Evolutionary conservation across 1,140 invertebrate species (phyloP).

Genomic region (Neocloeon triangulifer): DNA sequence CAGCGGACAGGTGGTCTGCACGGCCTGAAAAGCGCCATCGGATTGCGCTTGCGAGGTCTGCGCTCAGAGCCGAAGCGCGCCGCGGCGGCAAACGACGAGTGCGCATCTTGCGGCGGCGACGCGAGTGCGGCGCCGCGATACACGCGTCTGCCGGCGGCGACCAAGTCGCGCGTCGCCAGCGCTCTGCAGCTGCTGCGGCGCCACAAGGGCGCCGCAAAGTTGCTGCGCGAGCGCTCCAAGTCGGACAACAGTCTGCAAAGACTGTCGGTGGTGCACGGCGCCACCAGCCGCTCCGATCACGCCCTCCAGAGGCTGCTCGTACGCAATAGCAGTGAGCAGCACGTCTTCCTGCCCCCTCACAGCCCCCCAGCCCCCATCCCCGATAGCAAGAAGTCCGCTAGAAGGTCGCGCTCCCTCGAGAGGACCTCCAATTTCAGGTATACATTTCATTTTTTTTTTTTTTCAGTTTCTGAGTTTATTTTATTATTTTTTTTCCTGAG

Average conservation of each 20-base stretch:
- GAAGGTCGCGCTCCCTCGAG: constrained; percentile 14
- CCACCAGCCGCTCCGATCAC: constrained; percentile 9
- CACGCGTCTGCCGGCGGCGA: constrained; percentile 3
- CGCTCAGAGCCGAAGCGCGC: constrained; percentile 3
- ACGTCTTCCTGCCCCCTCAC: constrained; percentile 6
- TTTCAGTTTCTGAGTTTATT: constrained; percentile 7
- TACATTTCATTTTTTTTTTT: too few species aligned
- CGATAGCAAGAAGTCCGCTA: constrained; percentile 7
- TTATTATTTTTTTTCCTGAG: too few species aligned
- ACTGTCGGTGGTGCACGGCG: constrained; percentile 11
- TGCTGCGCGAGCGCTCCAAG: constrained; percentile 14
- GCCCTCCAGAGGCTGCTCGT: constrained; percentile 10
- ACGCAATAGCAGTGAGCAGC: constrained; percentile 6
- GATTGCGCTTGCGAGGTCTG: neutral
- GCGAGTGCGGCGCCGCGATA: constrained; percentile 3
- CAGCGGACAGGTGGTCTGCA: constrained; percentile 4
- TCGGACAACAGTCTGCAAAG: constrained; percentile 17
- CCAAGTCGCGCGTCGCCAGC: neutral
- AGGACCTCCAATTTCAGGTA: constrained; percentile 10
- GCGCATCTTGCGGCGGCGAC: constrained; percentile 8
- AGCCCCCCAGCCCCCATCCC: constrained; percentile 6
- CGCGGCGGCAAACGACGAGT: neutral
- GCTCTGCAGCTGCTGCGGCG: constrained; percentile 4
- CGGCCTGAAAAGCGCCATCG: constrained; percentile 3
- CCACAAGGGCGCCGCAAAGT: constrained; percentile 7